Conservation (phyloP, 2,888 invertebrate genomes). For the Drosophila ezoana region DNA sequence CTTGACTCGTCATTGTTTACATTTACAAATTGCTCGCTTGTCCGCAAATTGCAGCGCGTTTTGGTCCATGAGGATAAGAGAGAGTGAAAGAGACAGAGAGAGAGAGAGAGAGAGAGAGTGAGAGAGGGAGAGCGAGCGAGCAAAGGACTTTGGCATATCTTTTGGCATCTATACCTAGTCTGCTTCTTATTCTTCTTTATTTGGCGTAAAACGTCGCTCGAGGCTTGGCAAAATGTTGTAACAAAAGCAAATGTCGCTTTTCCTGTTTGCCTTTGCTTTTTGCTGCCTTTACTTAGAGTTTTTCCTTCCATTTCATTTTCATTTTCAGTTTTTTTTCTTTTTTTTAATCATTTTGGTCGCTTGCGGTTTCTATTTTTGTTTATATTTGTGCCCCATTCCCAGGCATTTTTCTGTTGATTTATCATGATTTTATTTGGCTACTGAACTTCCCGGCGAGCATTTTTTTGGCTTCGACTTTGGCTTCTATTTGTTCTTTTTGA, state of each 20-base stretch:
- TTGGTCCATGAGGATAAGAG: slow-evolving; percentile 28
- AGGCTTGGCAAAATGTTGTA: slow-evolving; percentile 68
- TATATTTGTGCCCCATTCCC: slow-evolving; percentile 58
- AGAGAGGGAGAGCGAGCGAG: background rate
- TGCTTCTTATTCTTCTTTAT: slow-evolving; percentile 8
- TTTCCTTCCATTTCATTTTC: slow-evolving; percentile 3
- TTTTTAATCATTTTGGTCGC: slow-evolving; percentile 68
- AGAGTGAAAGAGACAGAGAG: background rate
- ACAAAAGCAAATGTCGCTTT: slow-evolving; percentile 78
- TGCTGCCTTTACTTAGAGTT: slow-evolving; percentile 26
- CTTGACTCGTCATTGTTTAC: slow-evolving; percentile 78
- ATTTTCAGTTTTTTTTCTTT: slow-evolving; percentile 13
- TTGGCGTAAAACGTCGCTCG: slow-evolving; percentile 48
- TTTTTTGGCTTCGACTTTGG: slow-evolving; percentile 15
- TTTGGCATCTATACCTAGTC: slow-evolving; percentile 37
- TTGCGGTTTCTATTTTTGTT: slow-evolving; percentile 73
- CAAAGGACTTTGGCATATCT: slow-evolving; percentile 50
- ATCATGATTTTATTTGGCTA: slow-evolving; percentile 80
- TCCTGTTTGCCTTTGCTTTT: slow-evolving; percentile 69
- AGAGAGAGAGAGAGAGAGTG: background rate
- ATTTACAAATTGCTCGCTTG: slow-evolving; percentile 81
- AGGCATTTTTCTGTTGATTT: slow-evolving; percentile 65
- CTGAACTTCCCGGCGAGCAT: slow-evolving; percentile 47
- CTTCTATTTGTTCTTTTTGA: slow-evolving; percentile 58
- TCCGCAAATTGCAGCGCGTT: slow-evolving; percentile 74